Conservation (phyloP, 2,113 vertebrate genomes). For the Osmerus mordax region DNA sequence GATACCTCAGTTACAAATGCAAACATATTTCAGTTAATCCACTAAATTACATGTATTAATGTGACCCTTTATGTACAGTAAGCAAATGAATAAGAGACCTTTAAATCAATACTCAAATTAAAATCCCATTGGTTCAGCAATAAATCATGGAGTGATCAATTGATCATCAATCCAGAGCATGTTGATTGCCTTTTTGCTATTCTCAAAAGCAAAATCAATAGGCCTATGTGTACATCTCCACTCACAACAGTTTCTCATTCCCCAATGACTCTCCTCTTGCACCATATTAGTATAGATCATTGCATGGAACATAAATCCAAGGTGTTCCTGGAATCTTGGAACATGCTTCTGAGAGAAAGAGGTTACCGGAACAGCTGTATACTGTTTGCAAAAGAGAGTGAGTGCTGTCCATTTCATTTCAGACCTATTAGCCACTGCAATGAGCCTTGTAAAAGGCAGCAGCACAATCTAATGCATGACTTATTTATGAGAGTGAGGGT, state of each 20-base stretch:
- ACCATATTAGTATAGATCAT: too few relatives aligned
- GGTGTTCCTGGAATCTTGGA: slow-evolving; percentile 17
- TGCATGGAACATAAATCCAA: neutral
- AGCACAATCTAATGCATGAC: slow-evolving; percentile 2
- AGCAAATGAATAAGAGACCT: too few relatives aligned
- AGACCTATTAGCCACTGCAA: slow-evolving; percentile 25
- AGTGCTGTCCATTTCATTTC: slow-evolving; percentile 16
- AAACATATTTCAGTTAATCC: too few relatives aligned
- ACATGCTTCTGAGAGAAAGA: neutral
- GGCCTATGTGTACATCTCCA: neutral
- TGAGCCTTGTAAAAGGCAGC: slow-evolving; percentile 18
- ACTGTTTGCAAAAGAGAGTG: neutral
- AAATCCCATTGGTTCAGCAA: neutral
- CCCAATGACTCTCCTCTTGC: too few relatives aligned
- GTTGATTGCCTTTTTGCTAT: neutral
- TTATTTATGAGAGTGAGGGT: slow-evolving; percentile 31
- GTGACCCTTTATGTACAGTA: neutral
- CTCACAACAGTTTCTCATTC: neutral
- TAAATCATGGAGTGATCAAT: slow-evolving; percentile 3
- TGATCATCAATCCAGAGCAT: neutral
- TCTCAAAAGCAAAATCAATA: neutral
- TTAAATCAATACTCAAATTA: slow-evolving; percentile 8
- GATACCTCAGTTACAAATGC: too few relatives aligned
- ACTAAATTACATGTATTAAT: neutral
- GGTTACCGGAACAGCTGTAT: too few relatives aligned